Evolutionary conservation across 2,797 vertebrate genomes (phyloP).

Genomic region (Enteromius anoplus): DNA sequence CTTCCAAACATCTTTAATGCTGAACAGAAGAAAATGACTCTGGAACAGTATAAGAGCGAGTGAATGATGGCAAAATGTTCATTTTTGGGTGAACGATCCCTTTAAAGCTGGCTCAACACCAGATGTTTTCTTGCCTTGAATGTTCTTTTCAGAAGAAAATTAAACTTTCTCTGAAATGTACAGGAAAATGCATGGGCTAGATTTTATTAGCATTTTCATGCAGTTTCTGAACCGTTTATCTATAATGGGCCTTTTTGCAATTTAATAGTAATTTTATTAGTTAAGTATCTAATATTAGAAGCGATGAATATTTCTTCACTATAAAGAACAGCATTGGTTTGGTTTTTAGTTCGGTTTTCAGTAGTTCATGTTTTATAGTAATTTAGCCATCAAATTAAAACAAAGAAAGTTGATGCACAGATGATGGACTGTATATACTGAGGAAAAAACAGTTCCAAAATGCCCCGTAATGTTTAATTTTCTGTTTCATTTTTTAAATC

Average conservation of each 20-base stretch:
- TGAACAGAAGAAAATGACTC: not conserved
- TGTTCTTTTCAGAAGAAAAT: not conserved
- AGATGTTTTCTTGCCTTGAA: not conserved
- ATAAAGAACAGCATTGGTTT: not conserved
- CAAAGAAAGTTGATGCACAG: not conserved
- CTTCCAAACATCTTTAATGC: not conserved
- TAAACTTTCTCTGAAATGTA: not conserved
- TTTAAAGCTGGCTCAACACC: not conserved
- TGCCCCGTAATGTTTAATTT: not conserved
- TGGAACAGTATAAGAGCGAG: not conserved
- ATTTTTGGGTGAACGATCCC: not conserved
- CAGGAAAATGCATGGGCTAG: not conserved
- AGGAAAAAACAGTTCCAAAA: not conserved
- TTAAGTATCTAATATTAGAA: not conserved
- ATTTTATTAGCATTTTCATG: not conserved
- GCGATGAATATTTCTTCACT: not conserved
- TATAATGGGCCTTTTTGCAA: not conserved
- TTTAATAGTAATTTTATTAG: not conserved
- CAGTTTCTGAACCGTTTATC: not conserved
- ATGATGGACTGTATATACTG: not conserved
- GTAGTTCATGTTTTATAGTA: not conserved
- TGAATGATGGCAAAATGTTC: not conserved
- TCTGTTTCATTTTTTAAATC: not conserved
- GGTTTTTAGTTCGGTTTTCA: not conserved
- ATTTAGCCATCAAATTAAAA: too few relatives aligned